Evolutionary conservation across 2,797 vertebrate genomes (phyloP).

Genomic region (Falco naumanni): DNA sequence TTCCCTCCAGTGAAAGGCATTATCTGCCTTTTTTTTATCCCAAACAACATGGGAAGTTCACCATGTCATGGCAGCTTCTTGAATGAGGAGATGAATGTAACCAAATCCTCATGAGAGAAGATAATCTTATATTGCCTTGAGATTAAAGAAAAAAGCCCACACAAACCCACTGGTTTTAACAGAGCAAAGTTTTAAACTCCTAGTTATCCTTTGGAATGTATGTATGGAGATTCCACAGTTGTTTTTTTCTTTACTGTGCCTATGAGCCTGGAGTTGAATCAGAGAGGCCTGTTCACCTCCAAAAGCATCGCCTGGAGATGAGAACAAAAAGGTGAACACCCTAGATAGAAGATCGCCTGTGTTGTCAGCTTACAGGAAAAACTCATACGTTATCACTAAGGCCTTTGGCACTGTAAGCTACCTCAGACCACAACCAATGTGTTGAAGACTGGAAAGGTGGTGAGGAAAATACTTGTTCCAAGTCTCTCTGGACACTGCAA

Average conservation of each 20-base stretch:
- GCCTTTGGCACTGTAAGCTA: not conserved
- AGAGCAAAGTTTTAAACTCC: not conserved
- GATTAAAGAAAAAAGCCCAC: not conserved
- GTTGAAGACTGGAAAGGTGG: not conserved
- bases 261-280: not conserved
- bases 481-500: not conserved
- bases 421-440: not conserved
- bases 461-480: not conserved
- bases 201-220: not conserved
- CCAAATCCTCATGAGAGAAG: not conserved
- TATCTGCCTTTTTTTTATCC: not conserved
- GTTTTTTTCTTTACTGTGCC: not conserved
- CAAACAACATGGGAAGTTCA: not conserved
- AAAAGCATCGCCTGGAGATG: not conserved
- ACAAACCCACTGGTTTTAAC: not conserved
- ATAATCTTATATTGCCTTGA: not conserved
- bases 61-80: not conserved
- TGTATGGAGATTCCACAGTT: not conserved
- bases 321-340: not conserved
- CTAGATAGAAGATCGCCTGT: not conserved
- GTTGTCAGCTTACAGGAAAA: not conserved
- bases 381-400: not conserved
- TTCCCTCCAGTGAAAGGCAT: not conserved
- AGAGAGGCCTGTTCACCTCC: not conserved
- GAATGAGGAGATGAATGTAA: not conserved